Conservation (phyloP, 2,888 invertebrate species). For the Caenorhabditis parvicauda region DNA sequence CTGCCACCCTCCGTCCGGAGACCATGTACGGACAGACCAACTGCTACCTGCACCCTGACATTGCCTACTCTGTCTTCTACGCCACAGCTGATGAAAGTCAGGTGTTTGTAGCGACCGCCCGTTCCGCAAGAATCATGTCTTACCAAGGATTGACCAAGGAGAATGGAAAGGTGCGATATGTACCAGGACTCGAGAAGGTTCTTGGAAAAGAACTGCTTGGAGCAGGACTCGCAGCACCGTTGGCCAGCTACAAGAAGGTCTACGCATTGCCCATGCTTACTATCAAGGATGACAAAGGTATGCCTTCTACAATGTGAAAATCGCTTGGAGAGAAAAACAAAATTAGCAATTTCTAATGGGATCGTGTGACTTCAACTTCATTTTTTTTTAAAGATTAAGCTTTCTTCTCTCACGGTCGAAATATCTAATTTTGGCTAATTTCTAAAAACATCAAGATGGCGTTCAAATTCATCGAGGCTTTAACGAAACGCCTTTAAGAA, state of each 20-base stretch:
- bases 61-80: slow-evolving; percentile 79
- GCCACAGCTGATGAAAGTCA: slow-evolving; percentile 70
- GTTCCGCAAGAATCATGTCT: slow-evolving; percentile 90
- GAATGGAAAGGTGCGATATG: slow-evolving; percentile 76
- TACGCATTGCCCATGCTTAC: slow-evolving; percentile 96
- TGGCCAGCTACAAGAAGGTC: slow-evolving; percentile 79
- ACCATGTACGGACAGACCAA: slow-evolving; percentile 99
- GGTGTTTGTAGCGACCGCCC: slow-evolving; percentile 79
- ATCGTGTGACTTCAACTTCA: not conserved
- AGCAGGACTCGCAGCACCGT: slow-evolving; percentile 78
- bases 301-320: not conserved
- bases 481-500: no score
- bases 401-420: no score
- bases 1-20: slow-evolving; percentile 95
- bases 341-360: not conserved
- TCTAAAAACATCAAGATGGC: no score
- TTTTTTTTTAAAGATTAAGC: no score
- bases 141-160: slow-evolving; percentile 84
- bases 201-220: slow-evolving; percentile 76
- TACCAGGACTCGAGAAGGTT: slow-evolving; percentile 67
- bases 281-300: slow-evolving; percentile 89
- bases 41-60: slow-evolving; percentile 94
- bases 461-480: no score
- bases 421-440: no score
- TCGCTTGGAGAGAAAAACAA: no score